A percentile compares a stretch with the other conserved stretches of the same genome.
Conservation (phyloP, 2,113 vertebrate genomes). For the Pelodiscus sinensis region DNA sequence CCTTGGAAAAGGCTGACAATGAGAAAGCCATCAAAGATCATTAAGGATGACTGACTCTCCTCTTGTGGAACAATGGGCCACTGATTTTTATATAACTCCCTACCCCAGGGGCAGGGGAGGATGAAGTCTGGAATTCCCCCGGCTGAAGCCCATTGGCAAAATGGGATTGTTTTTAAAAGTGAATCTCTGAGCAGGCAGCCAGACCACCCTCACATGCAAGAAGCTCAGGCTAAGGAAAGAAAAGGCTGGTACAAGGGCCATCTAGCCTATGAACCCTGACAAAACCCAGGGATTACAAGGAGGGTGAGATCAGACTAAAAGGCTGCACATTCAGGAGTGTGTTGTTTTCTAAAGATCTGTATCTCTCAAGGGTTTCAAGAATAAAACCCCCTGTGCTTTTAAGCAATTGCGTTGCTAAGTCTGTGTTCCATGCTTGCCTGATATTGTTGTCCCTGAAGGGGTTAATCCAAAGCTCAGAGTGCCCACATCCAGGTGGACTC, state of each 20-base stretch:
- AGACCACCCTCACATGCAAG: neutral
- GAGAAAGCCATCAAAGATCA: neutral
- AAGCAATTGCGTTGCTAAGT: neutral
- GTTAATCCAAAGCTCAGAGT: neutral
- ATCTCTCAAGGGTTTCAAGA: neutral
- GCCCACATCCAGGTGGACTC: neutral
- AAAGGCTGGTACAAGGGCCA: neutral
- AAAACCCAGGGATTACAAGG: neutral
- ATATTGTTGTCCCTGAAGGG: neutral
- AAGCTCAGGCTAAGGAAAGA: neutral
- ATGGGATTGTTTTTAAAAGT: neutral
- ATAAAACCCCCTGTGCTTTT: neutral
- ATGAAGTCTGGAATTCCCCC: neutral
- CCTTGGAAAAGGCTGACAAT: neutral
- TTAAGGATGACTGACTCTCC: neutral
- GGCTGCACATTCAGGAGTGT: neutral
- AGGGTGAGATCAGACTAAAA: neutral
- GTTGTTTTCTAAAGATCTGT: neutral
- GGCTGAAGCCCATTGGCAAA: accelerated
- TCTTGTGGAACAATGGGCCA: neutral
- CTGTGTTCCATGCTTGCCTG: neutral
- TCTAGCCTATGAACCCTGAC: neutral
- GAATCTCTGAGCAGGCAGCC: neutral
- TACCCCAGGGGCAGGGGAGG: neutral
- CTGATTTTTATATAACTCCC: neutral